These are phyloP conservation scores for Parazoanthus atlanticus DNA, from an alignment of 92 coral and sea anemone species.

Conservation along the genomic window DNA sequence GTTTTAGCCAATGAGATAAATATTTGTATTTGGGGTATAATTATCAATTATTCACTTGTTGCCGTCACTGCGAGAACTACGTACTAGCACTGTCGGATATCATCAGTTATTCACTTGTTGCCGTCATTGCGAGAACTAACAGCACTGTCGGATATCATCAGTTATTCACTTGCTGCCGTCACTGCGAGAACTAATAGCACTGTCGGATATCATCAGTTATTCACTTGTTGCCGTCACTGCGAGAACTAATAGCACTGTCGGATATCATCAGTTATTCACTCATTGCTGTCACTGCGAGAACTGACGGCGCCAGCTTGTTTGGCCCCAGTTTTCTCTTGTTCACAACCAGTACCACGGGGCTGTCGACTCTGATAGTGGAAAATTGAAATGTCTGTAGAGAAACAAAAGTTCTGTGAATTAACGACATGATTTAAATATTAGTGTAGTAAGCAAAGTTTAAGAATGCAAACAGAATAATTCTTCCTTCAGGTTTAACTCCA, in stretches of 20 bases:
- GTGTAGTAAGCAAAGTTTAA: neutral
- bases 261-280: constrained; percentile 66
- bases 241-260: constrained; percentile 75
- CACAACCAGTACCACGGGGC: constrained; percentile 92
- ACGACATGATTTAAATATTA: no score
- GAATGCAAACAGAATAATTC: no score
- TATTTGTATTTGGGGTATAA: no score
- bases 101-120: constrained; percentile 78
- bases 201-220: constrained; percentile 18
- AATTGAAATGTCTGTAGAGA: constrained; percentile 76
- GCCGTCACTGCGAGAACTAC: constrained; percentile 80
- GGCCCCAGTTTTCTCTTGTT: constrained; percentile 94
- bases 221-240: constrained; percentile 87
- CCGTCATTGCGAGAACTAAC: constrained; percentile 77
- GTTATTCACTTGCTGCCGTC: constrained; percentile 84
- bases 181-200: constrained; percentile 88
- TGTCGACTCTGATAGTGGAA: constrained; percentile 86
- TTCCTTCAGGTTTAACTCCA: neutral
- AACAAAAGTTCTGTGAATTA: neutral
- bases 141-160: constrained; percentile 52
- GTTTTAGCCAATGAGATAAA: no score
- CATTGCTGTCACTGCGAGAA: constrained; percentile 82
- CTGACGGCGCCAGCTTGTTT: constrained; percentile 84
- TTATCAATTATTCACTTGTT: constrained; percentile 74
- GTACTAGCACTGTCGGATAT: constrained; percentile 58